These are phyloP conservation scores for Pontoporia blainvillei DNA, from an alignment of 2,113 vertebrate genomes.

Conservation along the genomic window DNA sequence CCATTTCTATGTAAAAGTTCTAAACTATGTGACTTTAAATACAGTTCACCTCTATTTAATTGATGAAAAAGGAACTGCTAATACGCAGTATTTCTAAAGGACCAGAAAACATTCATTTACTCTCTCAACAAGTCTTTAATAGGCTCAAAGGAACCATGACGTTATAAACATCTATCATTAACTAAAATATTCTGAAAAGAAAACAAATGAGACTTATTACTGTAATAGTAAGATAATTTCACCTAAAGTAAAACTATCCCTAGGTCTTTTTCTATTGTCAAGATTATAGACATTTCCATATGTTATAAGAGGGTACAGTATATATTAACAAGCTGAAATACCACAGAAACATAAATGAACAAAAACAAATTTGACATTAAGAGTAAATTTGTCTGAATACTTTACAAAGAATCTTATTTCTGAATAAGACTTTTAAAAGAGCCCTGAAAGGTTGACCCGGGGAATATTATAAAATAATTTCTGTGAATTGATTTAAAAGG, in stretches of 20 bases:
- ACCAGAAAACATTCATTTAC: not conserved
- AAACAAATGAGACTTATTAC: not conserved
- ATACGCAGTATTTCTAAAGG: not conserved
- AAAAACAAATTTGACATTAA: not conserved
- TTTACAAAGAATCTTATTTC: not conserved
- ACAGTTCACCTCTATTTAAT: not conserved
- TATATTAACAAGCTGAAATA: not conserved
- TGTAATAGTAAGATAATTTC: not conserved
- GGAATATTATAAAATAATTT: not conserved
- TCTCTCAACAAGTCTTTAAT: not conserved
- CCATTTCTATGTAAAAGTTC: not conserved
- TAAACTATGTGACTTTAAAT: not conserved
- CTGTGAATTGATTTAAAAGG: not conserved
- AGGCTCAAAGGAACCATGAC: not conserved
- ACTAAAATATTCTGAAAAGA: conserved; percentile 6
- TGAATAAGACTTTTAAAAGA: not conserved
- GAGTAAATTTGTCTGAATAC: not conserved
- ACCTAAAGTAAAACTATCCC: not conserved
- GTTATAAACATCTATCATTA: not conserved
- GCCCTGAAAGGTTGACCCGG: not conserved
- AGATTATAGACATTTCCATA: not conserved
- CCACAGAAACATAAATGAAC: not conserved
- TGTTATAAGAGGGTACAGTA: not conserved
- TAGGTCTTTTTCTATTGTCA: not conserved
- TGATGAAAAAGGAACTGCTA: not conserved